A percentile compares a stretch with the other conserved stretches of the same genome.
Evolutionary conservation across 2,113 vertebrate genomes (phyloP).

Genomic region (Upupa epops): DNA sequence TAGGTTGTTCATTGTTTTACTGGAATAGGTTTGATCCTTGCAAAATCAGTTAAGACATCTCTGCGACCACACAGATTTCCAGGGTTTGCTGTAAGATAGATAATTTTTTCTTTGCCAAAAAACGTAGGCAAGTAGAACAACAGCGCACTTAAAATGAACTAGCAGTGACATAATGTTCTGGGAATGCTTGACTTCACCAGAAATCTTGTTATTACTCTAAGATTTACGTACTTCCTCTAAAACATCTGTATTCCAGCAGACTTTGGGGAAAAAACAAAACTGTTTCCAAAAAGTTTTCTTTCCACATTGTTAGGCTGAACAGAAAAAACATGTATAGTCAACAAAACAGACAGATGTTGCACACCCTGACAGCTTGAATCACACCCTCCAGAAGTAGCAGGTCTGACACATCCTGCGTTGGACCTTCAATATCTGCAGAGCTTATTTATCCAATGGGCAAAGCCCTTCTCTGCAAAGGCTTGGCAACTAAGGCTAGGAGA

Average conservation of each 20-base stretch:
- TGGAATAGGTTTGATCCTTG: neutral
- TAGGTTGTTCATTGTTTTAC: neutral
- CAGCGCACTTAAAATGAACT: neutral
- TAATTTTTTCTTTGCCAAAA: neutral
- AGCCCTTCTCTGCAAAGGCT: neutral
- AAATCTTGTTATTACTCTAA: neutral
- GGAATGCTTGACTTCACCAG: neutral
- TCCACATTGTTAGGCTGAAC: neutral
- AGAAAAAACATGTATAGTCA: neutral
- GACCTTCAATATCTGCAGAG: rapidly evolving
- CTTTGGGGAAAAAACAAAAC: neutral
- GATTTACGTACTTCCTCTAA: neutral
- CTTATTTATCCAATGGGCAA: neutral
- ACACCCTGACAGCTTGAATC: neutral
- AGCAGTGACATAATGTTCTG: neutral
- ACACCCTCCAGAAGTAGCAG: neutral
- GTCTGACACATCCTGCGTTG: neutral
- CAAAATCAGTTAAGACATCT: neutral
- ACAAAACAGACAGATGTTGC: neutral
- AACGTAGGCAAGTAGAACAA: neutral
- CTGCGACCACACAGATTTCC: neutral
- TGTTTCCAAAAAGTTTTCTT: neutral
- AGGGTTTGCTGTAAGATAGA: neutral
- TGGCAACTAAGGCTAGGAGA: neutral
- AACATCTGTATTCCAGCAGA: neutral